phyloP scores from a whole-genome alignment of 2,888 invertebrate species.

The Clivina fossor region DNA sequence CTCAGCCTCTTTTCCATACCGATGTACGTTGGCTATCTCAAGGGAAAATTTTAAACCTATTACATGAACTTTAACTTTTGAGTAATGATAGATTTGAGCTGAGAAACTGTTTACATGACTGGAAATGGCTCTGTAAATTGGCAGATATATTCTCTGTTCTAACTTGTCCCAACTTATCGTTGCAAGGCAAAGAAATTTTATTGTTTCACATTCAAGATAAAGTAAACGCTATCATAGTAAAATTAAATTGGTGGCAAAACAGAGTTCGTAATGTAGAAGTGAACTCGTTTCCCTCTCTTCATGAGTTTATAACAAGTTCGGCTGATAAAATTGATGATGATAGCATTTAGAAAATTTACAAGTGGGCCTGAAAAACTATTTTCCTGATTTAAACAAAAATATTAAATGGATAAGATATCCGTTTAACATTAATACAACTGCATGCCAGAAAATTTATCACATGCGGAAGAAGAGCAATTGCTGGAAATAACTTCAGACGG shows the following conservation, averaged over 20 bases:
- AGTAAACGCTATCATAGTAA: slow-evolving; percentile 14
- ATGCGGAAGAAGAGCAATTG: neutral
- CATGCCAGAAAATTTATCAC: neutral
- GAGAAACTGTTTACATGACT: slow-evolving; percentile 29
- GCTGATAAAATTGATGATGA: slow-evolving; percentile 19
- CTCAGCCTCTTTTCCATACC: slow-evolving; percentile 15
- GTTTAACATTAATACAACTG: neutral
- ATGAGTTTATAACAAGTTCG: slow-evolving; percentile 13
- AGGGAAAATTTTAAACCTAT: slow-evolving; percentile 27
- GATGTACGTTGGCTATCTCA: slow-evolving; percentile 29
- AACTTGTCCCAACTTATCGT: slow-evolving; percentile 14
- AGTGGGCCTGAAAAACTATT: neutral
- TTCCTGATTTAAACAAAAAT: neutral
- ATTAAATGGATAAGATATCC: neutral
- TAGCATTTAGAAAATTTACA: neutral
- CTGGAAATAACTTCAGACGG: neutral
- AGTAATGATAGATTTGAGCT: slow-evolving; percentile 26
- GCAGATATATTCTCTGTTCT: slow-evolving; percentile 29
- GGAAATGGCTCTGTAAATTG: slow-evolving; percentile 18
- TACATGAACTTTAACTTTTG: slow-evolving; percentile 26
- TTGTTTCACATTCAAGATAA: slow-evolving; percentile 19
- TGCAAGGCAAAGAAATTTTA: slow-evolving; percentile 6
- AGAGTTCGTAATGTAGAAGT: slow-evolving; percentile 22
- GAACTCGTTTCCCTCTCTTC: neutral
- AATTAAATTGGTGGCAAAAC: slow-evolving; percentile 21